These are phyloP conservation scores for Drosophila parabipectinata DNA, from an alignment of 1,140 invertebrate species.

Conservation along the genomic window DNA sequence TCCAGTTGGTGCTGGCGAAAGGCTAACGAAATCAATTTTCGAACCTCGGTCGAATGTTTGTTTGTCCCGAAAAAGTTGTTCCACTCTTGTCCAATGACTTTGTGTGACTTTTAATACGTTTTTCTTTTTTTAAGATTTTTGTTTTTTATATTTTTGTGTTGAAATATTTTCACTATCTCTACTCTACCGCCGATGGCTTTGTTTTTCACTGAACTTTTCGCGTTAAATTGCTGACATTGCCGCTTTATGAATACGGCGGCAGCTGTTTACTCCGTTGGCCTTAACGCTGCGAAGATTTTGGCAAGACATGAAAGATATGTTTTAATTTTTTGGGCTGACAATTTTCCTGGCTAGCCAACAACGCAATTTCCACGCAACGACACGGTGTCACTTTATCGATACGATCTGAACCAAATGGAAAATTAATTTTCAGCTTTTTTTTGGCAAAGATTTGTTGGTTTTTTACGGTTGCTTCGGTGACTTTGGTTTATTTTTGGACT, in stretches of 20 bases:
- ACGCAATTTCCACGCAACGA: conserved; percentile 19
- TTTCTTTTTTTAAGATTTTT: conserved; percentile 8
- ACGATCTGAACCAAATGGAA: conserved; percentile 1
- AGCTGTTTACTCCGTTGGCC: conserved; percentile 60
- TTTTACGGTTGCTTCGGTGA: conserved; percentile 9
- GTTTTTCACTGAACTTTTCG: conserved; percentile 20
- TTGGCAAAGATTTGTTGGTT: conserved; percentile 32
- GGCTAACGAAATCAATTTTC: conserved; percentile 49
- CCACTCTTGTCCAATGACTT: conserved; percentile 11
- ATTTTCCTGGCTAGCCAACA: conserved; percentile 44
- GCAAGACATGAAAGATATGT: conserved; percentile 73
- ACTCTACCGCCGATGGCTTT: background rate
- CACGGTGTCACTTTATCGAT: conserved; percentile 24
- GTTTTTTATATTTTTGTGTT: conserved; percentile 1
- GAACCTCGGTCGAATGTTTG: conserved; percentile 13
- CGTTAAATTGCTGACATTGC: conserved; percentile 65
- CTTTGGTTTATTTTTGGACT: conserved; percentile 58
- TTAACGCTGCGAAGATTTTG: conserved; percentile 57
- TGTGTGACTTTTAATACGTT: conserved; percentile 11
- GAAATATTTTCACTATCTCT: conserved; percentile 19
- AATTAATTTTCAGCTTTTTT: conserved; percentile 45
- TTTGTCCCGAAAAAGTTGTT: conserved; percentile 24
- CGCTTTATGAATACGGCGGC: conserved; percentile 41
- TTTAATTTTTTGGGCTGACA: conserved; percentile 42
- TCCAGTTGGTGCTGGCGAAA: conserved; percentile 55